Percentiles rank a stretch among this genome's conserved stretches.
Evolutionary conservation across 1,140 invertebrate genomes (phyloP).

Genomic region (Nasonia longicornis): DNA sequence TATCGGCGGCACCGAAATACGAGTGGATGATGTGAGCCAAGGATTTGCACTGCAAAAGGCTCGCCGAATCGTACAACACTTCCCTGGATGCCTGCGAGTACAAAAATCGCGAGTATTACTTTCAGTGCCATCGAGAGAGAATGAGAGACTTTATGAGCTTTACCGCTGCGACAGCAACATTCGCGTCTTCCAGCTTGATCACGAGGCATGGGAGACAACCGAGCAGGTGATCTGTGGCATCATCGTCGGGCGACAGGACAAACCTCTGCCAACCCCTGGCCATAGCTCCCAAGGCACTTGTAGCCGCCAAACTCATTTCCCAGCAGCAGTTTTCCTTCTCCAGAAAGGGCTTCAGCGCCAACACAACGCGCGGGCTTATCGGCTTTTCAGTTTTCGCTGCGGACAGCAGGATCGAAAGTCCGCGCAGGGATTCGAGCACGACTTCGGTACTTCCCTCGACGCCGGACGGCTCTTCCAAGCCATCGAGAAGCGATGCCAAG

Average conservation of each 20-base stretch:
- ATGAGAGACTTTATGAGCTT: no score
- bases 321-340: constrained; percentile 59
- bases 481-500: constrained; percentile 59
- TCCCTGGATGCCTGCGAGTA: constrained; percentile 51
- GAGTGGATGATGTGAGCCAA: constrained; percentile 51
- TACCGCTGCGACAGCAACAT: constrained; percentile 46
- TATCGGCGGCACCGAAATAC: constrained; percentile 50
- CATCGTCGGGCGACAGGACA: constrained; percentile 52
- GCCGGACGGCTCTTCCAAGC: constrained; percentile 59
- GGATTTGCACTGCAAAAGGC: constrained; percentile 53
- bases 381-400: constrained; percentile 54
- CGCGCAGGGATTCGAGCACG: constrained; percentile 60
- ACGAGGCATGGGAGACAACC: constrained; percentile 61
- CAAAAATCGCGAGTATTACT: no score
- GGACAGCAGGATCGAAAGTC: constrained; percentile 58
- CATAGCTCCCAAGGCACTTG: constrained; percentile 56
- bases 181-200: constrained; percentile 60
- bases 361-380: constrained; percentile 59
- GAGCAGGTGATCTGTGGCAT: constrained; percentile 60
- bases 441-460: constrained; percentile 57
- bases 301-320: constrained; percentile 61
- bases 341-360: constrained; percentile 62
- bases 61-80: constrained; percentile 54
- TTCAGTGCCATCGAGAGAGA: no score
- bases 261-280: constrained; percentile 57